phyloP scores from a whole-genome alignment of 1,140 invertebrate genomes.

The Scaptomyza graminum region DNA sequence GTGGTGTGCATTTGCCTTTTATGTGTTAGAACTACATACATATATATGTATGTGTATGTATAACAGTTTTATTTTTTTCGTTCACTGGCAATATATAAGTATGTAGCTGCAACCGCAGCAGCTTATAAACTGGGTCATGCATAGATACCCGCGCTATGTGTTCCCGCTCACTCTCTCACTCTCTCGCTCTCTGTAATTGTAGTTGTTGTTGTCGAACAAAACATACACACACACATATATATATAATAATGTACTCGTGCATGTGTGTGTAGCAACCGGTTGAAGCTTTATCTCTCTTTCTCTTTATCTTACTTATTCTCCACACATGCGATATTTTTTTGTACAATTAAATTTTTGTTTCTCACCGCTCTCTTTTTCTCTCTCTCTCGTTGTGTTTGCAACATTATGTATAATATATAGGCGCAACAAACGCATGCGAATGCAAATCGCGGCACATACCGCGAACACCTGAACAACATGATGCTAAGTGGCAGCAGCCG shows the following conservation, averaged over 20 bases:
- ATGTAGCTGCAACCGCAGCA: conserved; percentile 33
- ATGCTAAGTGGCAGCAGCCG: conserved; percentile 72
- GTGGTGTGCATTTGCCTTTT: no score
- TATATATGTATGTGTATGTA: conserved; percentile 10
- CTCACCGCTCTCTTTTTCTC: conserved; percentile 19
- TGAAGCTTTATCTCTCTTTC: conserved; percentile 27
- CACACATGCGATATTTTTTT: conserved; percentile 24
- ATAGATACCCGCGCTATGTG: conserved; percentile 7
- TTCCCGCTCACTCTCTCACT: conserved; percentile 7
- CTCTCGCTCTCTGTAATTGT: conserved; percentile 1
- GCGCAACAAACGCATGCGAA: conserved; percentile 74
- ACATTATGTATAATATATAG: no score
- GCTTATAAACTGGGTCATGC: conserved; percentile 70
- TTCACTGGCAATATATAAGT: conserved; percentile 56
- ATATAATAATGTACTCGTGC: background rate
- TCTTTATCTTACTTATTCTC: conserved; percentile 13
- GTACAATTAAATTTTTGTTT: conserved; percentile 16
- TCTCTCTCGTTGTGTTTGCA: background rate
- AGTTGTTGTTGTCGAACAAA: background rate
- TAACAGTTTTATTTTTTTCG: conserved; percentile 45
- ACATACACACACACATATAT: background rate
- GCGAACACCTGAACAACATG: conserved; percentile 77
- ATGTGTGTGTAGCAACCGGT: conserved; percentile 39
- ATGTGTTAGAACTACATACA: no score
- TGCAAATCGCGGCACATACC: conserved; percentile 70